Base-by-base conservation (phyloP, 2,888 invertebrate genomes). In the Ethmia dodecea region DNA sequence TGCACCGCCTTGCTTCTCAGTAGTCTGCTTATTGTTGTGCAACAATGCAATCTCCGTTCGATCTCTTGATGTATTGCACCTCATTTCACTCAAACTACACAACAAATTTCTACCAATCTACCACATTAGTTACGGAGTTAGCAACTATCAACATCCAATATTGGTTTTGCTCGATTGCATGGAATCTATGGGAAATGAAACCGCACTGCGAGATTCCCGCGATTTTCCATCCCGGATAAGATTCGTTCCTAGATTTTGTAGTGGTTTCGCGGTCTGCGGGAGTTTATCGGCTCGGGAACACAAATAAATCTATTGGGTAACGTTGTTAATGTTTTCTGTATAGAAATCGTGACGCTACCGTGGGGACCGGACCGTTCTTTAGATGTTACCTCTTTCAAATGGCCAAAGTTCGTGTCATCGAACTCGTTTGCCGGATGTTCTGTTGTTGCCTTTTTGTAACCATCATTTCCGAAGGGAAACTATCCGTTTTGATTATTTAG, bases 91-190 rank as follows among this genome's bases (percentile, higher is more conserved):
- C 57, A 61, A 51, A 53, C 53, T 60, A 54, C 54, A 60, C 57
- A 49, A 63, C 58, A 60, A 50, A 55, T 57, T 50, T 54, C 54
- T 55, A 50, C 52, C 46, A 40, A 49, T 45, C 11, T 12, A 6
- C 26, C 11, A 10, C n/a, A n/a, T 11, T 6, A 26, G 10, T 6
- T 29, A 5, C 13, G 13, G 22, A 16, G 60, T 67, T 70, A 66
- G 55, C 69, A 68, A 59, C 70, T 61, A 67, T 64, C 64, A 63
- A 67, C 61, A 59, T 65, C 64, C 63, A 73, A 79, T 78, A 83
- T 84, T 83, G 76, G 77, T 79, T 83, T 83, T 78, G 70, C 56
- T 57, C 76, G 76, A 80, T 80, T 72, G 79, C 62, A 60, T 53
- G 58, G 57, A 60, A 62, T 65, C 71, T 75, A 76, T 78, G 78